A percentile compares a stretch with the other conserved stretches of the same genome.
Evolutionary conservation across 2,113 vertebrate genomes (phyloP).

Genomic region (Caloenas nicobarica): DNA sequence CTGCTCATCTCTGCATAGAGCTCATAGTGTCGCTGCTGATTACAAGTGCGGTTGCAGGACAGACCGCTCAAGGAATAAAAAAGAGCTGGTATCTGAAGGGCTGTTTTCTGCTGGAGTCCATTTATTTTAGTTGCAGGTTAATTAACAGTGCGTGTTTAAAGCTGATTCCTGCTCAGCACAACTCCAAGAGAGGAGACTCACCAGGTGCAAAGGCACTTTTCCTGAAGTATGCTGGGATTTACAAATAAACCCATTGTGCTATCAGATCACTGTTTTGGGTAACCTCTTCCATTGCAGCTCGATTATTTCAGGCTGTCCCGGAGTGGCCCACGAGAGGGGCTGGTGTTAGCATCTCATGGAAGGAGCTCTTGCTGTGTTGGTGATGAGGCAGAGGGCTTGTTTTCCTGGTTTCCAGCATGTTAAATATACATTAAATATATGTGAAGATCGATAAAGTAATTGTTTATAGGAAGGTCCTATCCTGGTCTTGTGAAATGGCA

Average conservation of each 20-base stretch:
- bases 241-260: not conserved
- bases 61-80: not conserved
- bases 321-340: not conserved
- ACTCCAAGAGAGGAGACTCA: not conserved
- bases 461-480: not conserved
- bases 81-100: not conserved
- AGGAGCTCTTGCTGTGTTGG: not conserved
- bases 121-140: not conserved
- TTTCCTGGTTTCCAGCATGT: not conserved
- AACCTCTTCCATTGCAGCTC: not conserved
- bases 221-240: not conserved
- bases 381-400: not conserved
- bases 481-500: not conserved
- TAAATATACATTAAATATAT: not conserved
- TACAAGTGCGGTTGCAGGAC: not conserved
- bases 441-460: not conserved
- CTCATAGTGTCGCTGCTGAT: rapidly evolving
- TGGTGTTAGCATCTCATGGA: not conserved
- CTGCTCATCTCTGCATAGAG: not conserved
- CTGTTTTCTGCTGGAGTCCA: not conserved
- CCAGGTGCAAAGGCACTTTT: not conserved
- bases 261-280: not conserved
- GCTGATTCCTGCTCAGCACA: not conserved
- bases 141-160: not conserved
- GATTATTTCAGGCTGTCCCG: not conserved